Evolutionary conservation across 2,113 vertebrate genomes (phyloP).

Genomic region (Halcyon senegalensis): DNA sequence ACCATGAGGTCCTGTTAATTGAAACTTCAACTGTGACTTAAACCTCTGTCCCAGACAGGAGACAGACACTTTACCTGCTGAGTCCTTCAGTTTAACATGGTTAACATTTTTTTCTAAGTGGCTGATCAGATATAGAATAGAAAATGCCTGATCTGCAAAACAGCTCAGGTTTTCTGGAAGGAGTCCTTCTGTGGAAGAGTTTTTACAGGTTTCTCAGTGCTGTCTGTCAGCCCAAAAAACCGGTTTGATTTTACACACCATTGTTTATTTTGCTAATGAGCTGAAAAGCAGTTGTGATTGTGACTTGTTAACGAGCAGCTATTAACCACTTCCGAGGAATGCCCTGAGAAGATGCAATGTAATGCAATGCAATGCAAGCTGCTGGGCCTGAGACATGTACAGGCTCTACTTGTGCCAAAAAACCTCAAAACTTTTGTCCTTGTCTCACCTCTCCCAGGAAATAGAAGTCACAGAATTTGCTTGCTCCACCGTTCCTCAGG

Average conservation of each 20-base stretch:
- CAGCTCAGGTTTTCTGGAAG: neutral
- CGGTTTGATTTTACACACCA: neutral
- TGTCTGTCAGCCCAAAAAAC: neutral
- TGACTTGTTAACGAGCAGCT: neutral
- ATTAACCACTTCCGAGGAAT: neutral
- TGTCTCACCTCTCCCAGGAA: neutral
- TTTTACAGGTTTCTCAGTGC: neutral
- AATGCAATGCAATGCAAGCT: neutral
- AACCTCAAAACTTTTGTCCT: neutral
- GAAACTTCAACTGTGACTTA: constrained; percentile 56
- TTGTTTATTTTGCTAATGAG: neutral
- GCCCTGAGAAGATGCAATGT: neutral
- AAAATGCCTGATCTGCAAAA: neutral
- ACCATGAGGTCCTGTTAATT: constrained; percentile 48
- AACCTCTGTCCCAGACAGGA: constrained; percentile 36
- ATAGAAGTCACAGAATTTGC: neutral
- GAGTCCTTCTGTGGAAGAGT: neutral
- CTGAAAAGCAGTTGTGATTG: neutral
- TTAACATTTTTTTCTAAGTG: neutral
- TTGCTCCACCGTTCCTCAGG: neutral
- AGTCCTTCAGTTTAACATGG: neutral
- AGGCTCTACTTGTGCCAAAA: neutral
- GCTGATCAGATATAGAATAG: neutral
- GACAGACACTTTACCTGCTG: constrained; percentile 32
- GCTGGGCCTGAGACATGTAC: neutral